Evolutionary conservation across 1,140 invertebrate species (phyloP), one percentile per base, ranked within the genome.

Genomic region (Cepaea nemoralis): DNA sequence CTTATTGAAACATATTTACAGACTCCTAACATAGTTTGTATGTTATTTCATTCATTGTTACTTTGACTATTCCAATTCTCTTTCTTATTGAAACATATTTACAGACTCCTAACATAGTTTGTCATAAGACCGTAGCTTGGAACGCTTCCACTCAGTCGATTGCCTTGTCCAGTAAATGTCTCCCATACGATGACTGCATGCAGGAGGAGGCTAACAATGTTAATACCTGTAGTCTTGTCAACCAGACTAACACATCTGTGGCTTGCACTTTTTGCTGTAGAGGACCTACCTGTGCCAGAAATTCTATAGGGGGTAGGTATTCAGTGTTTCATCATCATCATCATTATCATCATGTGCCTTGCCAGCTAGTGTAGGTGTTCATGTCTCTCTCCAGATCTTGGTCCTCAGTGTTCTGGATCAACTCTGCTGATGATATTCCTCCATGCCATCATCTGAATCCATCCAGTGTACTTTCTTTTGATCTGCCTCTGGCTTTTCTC

Each of bases 181-280:
- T 2, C 1, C 24, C 35, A 35, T 37, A 59, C 12, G 33, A 63
- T 22, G 31, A 14, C 22, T 81, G 79, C 42, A 39, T 81, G 35
- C 35, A 35, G 6, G 14, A 35, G 5, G 79, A 81, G 39, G 45
- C 31, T 3, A 40, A 27, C 8, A 81, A 81, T 27, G 27, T 1
- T 5, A 24, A 59, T 8, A 59, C 22, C n/a, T 81, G 79, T 63
- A 39, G 40, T 16, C 40, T 33, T 3, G 40, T 2, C 3, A 48
- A 42, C 33, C 69, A 81, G 45, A 24, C 1, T 31, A 39, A 50
- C 3, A 16, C 16, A 19, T 16, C 39, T 33, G 37, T 78, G 24
- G 19, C 22, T 37, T 81, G 79, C 39, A 63, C 37, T 59, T 81
- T 73, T 27, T 81, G 79, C 48, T 81, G 79, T 63, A 39, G 37